These are phyloP conservation scores for Diplosoma virens DNA, from an alignment of 23 tunicate genomes.

Conservation along the genomic window DNA sequence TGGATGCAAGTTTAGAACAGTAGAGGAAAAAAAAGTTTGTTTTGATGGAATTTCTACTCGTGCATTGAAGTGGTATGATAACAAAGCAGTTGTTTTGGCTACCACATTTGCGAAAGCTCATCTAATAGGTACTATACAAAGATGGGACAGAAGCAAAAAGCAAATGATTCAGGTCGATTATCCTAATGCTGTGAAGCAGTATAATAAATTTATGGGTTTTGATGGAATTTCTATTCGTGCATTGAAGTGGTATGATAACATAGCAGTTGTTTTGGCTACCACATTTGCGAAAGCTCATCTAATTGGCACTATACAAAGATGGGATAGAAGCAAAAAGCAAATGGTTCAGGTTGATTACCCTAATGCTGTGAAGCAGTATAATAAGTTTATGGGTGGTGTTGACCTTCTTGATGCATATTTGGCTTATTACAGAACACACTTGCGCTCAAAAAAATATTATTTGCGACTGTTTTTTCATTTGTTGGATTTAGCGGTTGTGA, in stretches of 20 bases:
- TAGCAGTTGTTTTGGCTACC: background rate
- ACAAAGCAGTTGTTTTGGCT: background rate
- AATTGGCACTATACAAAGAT: background rate
- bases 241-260: constrained; percentile 15
- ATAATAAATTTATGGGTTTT: constrained; percentile 3
- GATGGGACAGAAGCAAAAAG: constrained; percentile 1
- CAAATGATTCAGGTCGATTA: background rate
- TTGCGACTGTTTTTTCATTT: constrained; percentile 3
- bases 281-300: constrained; percentile 17
- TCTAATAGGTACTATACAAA: background rate
- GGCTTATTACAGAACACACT: background rate
- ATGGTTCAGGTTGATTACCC: background rate
- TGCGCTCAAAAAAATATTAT: constrained; percentile 8
- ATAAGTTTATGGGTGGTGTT: constrained; percentile 10
- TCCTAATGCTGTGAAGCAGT: background rate
- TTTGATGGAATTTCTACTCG: background rate
- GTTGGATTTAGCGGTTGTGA: background rate
- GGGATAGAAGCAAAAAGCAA: background rate
- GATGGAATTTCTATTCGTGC: background rate
- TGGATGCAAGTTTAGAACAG: no score
- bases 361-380: background rate
- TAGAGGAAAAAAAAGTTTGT: background rate
- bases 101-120: constrained; percentile 17
- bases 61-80: constrained; percentile 10
- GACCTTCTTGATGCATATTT: constrained; percentile 16